phyloP scores from a whole-genome alignment of 2,113 vertebrate species.

The Sander lucioperca region DNA sequence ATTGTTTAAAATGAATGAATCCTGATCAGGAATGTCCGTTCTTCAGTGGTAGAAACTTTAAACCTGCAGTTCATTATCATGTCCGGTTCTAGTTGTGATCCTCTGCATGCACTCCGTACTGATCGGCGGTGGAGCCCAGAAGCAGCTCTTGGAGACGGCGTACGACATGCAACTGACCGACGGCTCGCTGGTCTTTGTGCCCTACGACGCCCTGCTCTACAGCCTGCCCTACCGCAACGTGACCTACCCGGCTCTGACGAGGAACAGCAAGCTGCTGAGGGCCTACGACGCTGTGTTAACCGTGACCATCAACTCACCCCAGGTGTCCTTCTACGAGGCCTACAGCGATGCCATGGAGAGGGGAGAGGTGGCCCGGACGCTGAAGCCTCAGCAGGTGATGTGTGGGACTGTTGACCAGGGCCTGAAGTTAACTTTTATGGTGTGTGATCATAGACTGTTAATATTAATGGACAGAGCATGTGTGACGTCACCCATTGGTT shows the following conservation, averaged over 20 bases:
- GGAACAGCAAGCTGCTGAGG: conserved; percentile 80
- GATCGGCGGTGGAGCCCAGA: conserved; percentile 82
- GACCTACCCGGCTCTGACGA: conserved; percentile 72
- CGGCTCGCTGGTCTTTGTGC: conserved; percentile 83
- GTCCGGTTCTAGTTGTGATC: conserved; percentile 79
- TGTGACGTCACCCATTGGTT: no score
- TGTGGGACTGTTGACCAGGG: background rate
- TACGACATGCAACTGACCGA: conserved; percentile 85
- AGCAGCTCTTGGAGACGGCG: conserved; percentile 82
- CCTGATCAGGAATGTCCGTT: background rate
- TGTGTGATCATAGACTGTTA: no score
- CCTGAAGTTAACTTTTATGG: no score
- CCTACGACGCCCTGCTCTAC: conserved; percentile 87
- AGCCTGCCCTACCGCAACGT: conserved; percentile 84
- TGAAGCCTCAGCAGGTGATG: conserved; percentile 80
- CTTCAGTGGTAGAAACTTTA: background rate
- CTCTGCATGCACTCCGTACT: conserved; percentile 89
- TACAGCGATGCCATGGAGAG: conserved; percentile 78
- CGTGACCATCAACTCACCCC: conserved; percentile 82
- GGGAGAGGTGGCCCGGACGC: conserved; percentile 75
- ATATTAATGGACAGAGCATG: no score
- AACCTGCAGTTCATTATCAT: background rate
- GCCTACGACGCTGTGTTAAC: conserved; percentile 87
- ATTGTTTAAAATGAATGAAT: background rate
- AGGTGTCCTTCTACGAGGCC: conserved; percentile 80